These are phyloP conservation scores for Brachionus asplanchnoidis DNA, from an alignment of 1,140 invertebrate species.

Conservation along the genomic window DNA sequence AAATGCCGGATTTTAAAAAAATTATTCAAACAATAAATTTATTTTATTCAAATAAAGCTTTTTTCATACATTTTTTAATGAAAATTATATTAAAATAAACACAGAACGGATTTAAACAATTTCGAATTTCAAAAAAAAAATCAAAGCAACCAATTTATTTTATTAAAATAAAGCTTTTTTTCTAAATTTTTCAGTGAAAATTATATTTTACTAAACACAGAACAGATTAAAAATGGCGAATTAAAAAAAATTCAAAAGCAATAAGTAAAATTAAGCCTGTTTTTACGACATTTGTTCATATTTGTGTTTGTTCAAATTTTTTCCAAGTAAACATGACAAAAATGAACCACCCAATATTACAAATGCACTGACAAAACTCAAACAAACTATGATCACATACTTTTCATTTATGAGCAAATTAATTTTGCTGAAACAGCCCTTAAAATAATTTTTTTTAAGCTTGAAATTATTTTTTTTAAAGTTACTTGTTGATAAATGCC, in stretches of 20 bases:
- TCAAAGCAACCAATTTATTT: too few species aligned
- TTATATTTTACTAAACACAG: not conserved
- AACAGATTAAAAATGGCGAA: not conserved
- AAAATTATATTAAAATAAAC: too few species aligned
- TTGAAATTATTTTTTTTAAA: not conserved
- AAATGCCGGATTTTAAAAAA: too few species aligned
- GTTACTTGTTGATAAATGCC: not conserved
- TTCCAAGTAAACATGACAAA: not conserved
- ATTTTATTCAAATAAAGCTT: too few species aligned
- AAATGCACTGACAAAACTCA: conserved; percentile 15
- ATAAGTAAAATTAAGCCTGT: not conserved
- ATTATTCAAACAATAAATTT: too few species aligned
- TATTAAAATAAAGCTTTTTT: too few species aligned
- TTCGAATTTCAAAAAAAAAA: too few species aligned
- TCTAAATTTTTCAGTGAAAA: too few species aligned
- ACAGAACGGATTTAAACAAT: not conserved
- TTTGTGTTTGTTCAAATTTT: conserved; percentile 26
- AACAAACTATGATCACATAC: not conserved
- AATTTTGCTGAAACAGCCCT: conserved; percentile 11
- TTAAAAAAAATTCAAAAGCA: not conserved
- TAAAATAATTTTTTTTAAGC: not conserved
- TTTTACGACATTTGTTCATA: conserved; percentile 34
- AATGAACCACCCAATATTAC: conserved; percentile 13
- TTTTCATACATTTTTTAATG: too few species aligned
- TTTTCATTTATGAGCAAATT: not conserved